phyloP scores from a whole-genome alignment of 2,113 vertebrate genomes.

The Sphyrna mokarran region DNA sequence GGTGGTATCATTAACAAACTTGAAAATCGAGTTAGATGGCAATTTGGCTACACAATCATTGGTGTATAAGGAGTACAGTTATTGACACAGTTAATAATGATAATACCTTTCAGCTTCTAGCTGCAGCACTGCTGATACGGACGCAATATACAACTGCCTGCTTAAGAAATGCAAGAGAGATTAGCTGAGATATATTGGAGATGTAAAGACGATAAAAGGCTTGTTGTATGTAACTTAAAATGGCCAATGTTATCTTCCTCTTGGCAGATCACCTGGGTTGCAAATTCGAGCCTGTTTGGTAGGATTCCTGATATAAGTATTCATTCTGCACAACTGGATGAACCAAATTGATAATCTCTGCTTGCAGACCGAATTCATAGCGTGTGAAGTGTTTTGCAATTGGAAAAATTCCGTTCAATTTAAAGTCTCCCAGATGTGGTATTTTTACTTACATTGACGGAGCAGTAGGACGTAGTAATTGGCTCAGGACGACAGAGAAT shows the following conservation, averaged over 20 bases:
- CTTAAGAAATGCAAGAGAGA: not conserved
- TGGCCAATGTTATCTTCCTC: not conserved
- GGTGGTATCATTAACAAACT: too few relatives aligned
- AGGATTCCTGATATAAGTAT: not conserved
- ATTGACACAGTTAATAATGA: not conserved
- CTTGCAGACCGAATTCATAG: not conserved
- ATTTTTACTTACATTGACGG: not conserved
- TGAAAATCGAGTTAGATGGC: too few relatives aligned
- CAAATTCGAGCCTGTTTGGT: not conserved
- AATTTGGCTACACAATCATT: too few relatives aligned
- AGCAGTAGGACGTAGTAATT: not conserved
- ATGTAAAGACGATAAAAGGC: not conserved
- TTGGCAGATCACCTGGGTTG: not conserved
- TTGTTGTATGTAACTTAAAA: not conserved
- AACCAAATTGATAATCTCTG: not conserved
- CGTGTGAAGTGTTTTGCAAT: not conserved
- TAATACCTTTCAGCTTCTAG: not conserved
- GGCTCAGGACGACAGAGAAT: not conserved
- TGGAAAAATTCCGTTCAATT: not conserved
- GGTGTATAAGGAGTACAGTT: too few relatives aligned
- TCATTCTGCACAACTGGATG: not conserved
- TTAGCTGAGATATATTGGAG: not conserved
- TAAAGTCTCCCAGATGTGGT: not conserved
- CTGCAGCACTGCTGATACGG: not conserved
- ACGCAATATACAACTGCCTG: not conserved